Percentiles rank a stretch among this genome's conserved stretches.
These are phyloP conservation scores for Gasterosteus nipponicus DNA, from an alignment of 2,113 vertebrate genomes.

Conservation along the genomic window DNA sequence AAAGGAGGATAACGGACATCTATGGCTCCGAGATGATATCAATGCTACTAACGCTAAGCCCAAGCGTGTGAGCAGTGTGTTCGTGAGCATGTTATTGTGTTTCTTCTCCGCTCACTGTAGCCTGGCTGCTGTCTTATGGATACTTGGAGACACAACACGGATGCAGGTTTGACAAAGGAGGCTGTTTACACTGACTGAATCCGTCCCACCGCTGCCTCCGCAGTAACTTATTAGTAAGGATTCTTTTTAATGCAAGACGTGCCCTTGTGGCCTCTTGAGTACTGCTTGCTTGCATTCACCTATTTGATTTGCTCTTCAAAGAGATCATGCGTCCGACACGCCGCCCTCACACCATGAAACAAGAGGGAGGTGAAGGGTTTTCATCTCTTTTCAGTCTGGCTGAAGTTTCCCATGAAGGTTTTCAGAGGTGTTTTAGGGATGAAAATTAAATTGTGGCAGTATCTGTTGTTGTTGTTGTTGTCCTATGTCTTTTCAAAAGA, in stretches of 20 bases:
- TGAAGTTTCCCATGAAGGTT: constrained; percentile 18
- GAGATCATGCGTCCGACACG: constrained; percentile 26
- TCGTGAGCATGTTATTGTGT: neutral
- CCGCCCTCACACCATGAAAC: constrained; percentile 38
- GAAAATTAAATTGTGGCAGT: constrained; percentile 26
- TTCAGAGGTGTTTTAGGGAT: neutral
- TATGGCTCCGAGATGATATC: neutral
- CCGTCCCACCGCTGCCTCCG: neutral
- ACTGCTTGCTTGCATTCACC: constrained; percentile 4
- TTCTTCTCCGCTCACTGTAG: no score
- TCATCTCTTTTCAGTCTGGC: constrained; percentile 30
- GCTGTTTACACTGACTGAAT: neutral
- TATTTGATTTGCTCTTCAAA: constrained; percentile 31
- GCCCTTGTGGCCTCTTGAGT: neutral
- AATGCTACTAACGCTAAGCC: neutral
- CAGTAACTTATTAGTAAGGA: neutral
- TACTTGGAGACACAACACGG: neutral
- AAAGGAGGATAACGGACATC: neutral
- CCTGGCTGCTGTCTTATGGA: no score
- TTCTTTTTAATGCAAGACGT: neutral
- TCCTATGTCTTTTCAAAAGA: constrained; percentile 21
- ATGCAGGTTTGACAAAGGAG: no score
- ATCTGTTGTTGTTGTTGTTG: neutral
- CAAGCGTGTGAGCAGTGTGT: neutral
- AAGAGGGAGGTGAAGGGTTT: constrained; percentile 8